Evolutionary conservation across 1,140 invertebrate species (phyloP), one percentile per base, ranked within the genome.

Genomic region (Diorhabda carinulata): DNA sequence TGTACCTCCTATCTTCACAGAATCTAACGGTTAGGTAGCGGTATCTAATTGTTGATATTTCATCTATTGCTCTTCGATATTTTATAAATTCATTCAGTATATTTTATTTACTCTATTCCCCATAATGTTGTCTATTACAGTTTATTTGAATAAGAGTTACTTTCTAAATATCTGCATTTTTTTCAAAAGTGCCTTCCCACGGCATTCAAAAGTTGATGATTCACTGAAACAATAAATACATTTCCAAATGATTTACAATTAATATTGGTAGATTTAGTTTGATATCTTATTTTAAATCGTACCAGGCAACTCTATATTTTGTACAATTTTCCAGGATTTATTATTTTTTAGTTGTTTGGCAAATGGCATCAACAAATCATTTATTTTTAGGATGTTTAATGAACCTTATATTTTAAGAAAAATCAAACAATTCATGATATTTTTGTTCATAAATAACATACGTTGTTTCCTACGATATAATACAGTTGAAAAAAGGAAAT

Each of bases 141-240:
- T 25, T 25, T 25, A 25, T 25, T 25, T 25, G 25, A 25, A 25
- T 25, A 25, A 25, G 25, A 25, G 25, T 25, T 25, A 3, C 47
- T 52, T n/a, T 52, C 6, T 52, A 52, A 8, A 52, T n/a, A 52
- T 6, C 47, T 52, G 47, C 47, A 52, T 52, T 52, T 52, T 6
- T 52, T 52, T 52, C 47, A 52, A 52, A 52, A 4, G 6, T 52
- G n/a, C n/a, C 47, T 52, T 52, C 47, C 47, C 47, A 52, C 47
- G 47, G 47, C n/a, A 52, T n/a, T 8, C 6, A 52, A 52, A 52
- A 52, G 6, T 52, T 52, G 47, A 52, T 52, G 47, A 52, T 52
- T 52, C 47, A 52, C 47, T 52, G n/a, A n/a, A 52, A 52, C n/a
- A 52, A 52, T 52, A 52, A 52, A 52, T 52, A 52, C 47, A 52